Evolutionary conservation across 2,888 invertebrate species (phyloP), one percentile per base, ranked within the genome.

Genomic region (Ptychoptera albimana): DNA sequence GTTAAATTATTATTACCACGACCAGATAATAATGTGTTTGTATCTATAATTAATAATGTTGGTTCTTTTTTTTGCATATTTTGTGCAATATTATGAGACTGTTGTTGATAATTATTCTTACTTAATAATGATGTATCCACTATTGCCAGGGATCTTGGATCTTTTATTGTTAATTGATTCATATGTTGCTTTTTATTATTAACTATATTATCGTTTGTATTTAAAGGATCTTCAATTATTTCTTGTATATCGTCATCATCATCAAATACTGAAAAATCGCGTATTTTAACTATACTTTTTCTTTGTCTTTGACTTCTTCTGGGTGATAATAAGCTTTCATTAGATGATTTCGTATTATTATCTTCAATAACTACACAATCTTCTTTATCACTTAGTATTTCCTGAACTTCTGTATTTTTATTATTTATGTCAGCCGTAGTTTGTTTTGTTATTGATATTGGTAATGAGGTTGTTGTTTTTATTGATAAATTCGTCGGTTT

Each of bases 1-100:
- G 53, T 54, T 29, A 52, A 43, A 37, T 63, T 53, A 15, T 58
- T 49, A 37, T 57, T 56, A 53, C 68, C 68, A 1, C 65, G 67
- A 34, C 35, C 34, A 35, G 69, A 64, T 46, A 70, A 57, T 52
- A 70, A 69, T 12, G 84, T 75, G 64, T 82, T 81, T 10, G 82
- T 81, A 56, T 85, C 84, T 51, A 85, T 82, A 42, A 85, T 82
- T 31, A 84, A 82, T 51, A 84, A 67, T 8, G 81, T 81, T 0
- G 81, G 79, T 60, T 85, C 77, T 55, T 84, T 78, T 57, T 80
- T 75, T 23, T 5, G 3, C 16, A 34, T 14, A 35, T 32, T 32
- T 32, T 32, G 32, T 32, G 2, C n/a, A 23, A 7, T 23, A 32
- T 14, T 35, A 15, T 42, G 34, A n/a, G 14, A 13, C 34, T 42